Conservation (phyloP, 2,888 invertebrate genomes). For the Tiliacea aurago region DNA sequence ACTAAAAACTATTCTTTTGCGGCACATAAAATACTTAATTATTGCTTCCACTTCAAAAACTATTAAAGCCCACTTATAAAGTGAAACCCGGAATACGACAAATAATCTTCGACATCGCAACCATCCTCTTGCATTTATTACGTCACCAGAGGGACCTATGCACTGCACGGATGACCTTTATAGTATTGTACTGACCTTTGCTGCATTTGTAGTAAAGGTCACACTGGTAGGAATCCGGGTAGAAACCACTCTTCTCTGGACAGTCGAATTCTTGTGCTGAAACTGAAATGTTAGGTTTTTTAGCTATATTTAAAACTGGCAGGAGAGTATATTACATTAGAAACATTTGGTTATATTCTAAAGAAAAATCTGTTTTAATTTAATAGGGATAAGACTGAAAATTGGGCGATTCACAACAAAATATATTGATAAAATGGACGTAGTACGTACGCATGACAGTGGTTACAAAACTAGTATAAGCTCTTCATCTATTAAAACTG, state of each 20-base stretch:
- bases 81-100: conserved; percentile 55
- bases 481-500: no score
- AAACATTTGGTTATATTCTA: neutral
- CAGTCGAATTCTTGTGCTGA: conserved; percentile 92
- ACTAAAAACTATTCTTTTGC: neutral
- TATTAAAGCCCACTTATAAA: conserved; percentile 31
- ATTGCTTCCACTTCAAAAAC: neutral
- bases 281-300: conserved; percentile 72
- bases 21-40: neutral
- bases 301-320: neutral
- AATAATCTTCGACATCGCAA: conserved; percentile 25
- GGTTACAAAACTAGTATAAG: neutral
- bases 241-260: conserved; percentile 93
- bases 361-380: neutral
- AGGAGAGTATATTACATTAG: neutral
- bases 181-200: conserved; percentile 88
- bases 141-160: conserved; percentile 29
- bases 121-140: conserved; percentile 25
- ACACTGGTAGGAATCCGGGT: conserved; percentile 94
- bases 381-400: neutral
- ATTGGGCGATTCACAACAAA: conserved; percentile 5
- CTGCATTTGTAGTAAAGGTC: conserved; percentile 95
- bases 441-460: neutral
- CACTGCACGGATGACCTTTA: conserved; percentile 71
- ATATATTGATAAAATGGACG: neutral